These are phyloP conservation scores for Steinernema carpocapsae DNA, from an alignment of 2,888 invertebrate species.

Conservation along the genomic window DNA sequence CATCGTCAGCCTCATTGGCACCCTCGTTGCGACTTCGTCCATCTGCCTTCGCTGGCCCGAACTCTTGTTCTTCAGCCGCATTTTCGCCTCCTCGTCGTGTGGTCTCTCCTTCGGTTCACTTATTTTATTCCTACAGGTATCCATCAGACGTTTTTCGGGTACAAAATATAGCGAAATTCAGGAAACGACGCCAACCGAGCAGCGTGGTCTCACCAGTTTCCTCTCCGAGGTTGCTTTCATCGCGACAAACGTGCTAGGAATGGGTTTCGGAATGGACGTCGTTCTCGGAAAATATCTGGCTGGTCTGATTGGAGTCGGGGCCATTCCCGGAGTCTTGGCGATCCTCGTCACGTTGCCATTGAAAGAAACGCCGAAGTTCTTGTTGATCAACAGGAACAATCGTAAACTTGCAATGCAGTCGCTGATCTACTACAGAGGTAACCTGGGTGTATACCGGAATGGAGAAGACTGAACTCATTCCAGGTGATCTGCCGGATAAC, in stretches of 20 bases:
- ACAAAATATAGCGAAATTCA: constrained; percentile 11
- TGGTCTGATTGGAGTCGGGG: constrained; percentile 44
- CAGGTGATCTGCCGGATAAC: constrained; percentile 38
- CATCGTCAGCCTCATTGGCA: constrained; percentile 44
- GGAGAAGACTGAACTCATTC: neutral
- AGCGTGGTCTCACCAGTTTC: constrained; percentile 53
- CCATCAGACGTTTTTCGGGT: neutral
- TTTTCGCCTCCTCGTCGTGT: constrained; percentile 48
- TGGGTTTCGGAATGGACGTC: constrained; percentile 56
- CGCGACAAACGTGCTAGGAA: constrained; percentile 52
- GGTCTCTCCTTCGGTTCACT: constrained; percentile 57
- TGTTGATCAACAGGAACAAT: constrained; percentile 50
- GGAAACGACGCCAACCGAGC: constrained; percentile 54
- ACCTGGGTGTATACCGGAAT: neutral
- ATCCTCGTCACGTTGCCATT: constrained; percentile 54
- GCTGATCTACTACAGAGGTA: constrained; percentile 50
- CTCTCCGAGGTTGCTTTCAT: constrained; percentile 53
- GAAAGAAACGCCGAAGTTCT: constrained; percentile 55
- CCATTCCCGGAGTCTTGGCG: constrained; percentile 50
- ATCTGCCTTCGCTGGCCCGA: constrained; percentile 42
- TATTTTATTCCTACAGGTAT: constrained; percentile 54
- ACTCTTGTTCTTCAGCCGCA: constrained; percentile 50
- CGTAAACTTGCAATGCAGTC: constrained; percentile 43
- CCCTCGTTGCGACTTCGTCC: constrained; percentile 41
- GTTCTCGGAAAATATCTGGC: constrained; percentile 42